Evolutionary conservation across 2,888 invertebrate species (phyloP), one percentile per base, ranked within the genome.

Genomic region (Aphidius colemani): DNA sequence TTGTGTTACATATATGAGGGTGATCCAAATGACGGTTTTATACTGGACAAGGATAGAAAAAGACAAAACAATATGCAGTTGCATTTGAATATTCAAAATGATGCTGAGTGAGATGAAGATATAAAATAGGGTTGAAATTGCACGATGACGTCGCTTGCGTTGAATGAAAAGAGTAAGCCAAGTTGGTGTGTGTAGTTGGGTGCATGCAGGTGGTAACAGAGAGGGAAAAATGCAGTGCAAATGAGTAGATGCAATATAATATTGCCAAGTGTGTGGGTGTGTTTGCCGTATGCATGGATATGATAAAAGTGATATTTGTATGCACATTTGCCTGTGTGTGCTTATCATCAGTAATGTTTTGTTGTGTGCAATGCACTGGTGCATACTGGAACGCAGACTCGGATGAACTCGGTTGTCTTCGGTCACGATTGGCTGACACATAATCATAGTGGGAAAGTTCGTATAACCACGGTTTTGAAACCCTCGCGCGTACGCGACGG

Each of bases 391-490:
- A 69, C 71, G 70, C 71, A 67, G 58, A 70, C 69, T 71, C 71
- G 70, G 66, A 41, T 30, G 59, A 59, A 49, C 58, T 67, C 70
- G 71, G 60, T n/a, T 30, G 51, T 53, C 7, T 58, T 66, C 73
- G 71, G 53, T 6, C 40, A 7, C 67, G 71, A 80, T 80, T 80
- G 80, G 80, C 67, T 59, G 61, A 41, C 43, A 50, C 10, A 30
- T 11, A n/a, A 39, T 41, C 43, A 59, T 30, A 65, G 68, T 67
- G 75, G 74, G 69, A 74, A n/a, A 18, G 2, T 18, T 18, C 13
- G 13, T 18, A 18, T 18, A 18, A 18, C 13, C 13, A 18, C 13
- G 71, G 68, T 75, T 78, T 78, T 78, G 74, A 79, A 79, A 77
- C 66, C 72, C 75, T 72, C 73, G 72, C 73, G 71, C 65, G 66